Base-by-base conservation (phyloP, 2,797 vertebrate genomes). In the Halcyon smyrnensis region DNA sequence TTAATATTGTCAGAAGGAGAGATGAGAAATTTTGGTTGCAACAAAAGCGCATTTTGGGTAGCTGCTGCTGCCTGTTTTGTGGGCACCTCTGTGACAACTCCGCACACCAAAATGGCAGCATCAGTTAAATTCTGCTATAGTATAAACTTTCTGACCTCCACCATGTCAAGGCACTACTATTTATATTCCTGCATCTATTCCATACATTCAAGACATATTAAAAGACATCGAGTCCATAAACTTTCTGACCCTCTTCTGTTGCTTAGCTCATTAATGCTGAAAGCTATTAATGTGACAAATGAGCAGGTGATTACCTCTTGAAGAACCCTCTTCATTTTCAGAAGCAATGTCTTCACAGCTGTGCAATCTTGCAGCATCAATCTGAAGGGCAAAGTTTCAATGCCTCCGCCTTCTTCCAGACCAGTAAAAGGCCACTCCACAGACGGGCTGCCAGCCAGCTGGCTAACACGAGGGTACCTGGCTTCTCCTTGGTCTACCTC, bases 281-380 rank as follows among this genome's bases (percentile, higher is more conserved):
- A 67, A 90, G 63, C 67, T 23, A 64, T 65, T 69, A 89, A 90
- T 89, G 56, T 92, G 87, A 84, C 41, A 93, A 89, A 83, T 67
- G 48, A 89, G 36, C 36, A 34, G 80, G 74, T 41, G 50, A 91
- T 98, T 98, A 99, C 99, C 99, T 99, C 99, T 97, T 99, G 99
- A 76, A 99, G 98, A 87, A 99, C 98, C 94, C 99, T 98, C 94
- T 99, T 99, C 98, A 99, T 98, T 97, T 99, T 99, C 89, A 99
- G 97, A 76, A 99, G 98, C 82, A 99, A 95, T 0, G 99, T 99
- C 98, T 99, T 99, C 25, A 99, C 99, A 62, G 99, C 98, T 9
- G 99, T 99, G 92, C 99, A 99, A 96, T 99, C 99, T 93, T 99
- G 99, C 93, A 99, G 98, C 99, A 99, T 99, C 97, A 99, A 36